Base-by-base conservation (phyloP, 2,113 vertebrate genomes). In the Hydrolagus affinis region DNA sequence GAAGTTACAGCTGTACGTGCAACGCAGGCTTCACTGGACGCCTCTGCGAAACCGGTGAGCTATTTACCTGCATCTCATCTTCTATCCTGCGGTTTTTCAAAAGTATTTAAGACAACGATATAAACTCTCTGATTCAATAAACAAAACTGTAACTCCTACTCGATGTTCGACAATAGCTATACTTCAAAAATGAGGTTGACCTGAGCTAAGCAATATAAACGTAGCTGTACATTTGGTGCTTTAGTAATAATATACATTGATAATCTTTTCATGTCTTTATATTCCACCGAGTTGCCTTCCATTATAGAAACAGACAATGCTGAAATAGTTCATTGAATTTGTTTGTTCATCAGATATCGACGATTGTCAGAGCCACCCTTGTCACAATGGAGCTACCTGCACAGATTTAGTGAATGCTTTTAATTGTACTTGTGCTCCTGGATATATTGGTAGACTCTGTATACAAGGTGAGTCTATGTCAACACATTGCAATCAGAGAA, bases 331-430 rank as follows among this genome's bases (percentile, higher is more conserved):
- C 19, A 57, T 8, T 75, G 73, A 75, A 75, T 75, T 21, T 10
- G 19, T 25, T 68, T 83, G 2, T 62, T 83, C 66, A 28, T 66
- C 78, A 83, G 78, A 83, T 83, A 83, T 83, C 66, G 28, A 83
- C 66, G 62, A 83, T 0, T 83, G 78, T 7, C 19, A 9, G 25
- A 83, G 78, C 25, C 25, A 83, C 11, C 78, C 62, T 11, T 83
- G 78, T 30, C 17, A 3, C 8, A 66, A 83, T 21, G 9, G 25
- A 83, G 78, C 78, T 15, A 83, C 6, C 15, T 83, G 78, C 23
- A 32, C 4, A 4, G 78, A 83, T 68, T 64, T 8, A 2, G 66
- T 11, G 32, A 21, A 83, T 83, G 17, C 8, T 28, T 66, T 83
- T 66, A 3, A 0, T 15, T 83, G 78, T n/a, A 9, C 0, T 15